These are phyloP conservation scores for Halocynthia roretzi DNA, from an alignment of 23 tunicate species.

Conservation along the genomic window DNA sequence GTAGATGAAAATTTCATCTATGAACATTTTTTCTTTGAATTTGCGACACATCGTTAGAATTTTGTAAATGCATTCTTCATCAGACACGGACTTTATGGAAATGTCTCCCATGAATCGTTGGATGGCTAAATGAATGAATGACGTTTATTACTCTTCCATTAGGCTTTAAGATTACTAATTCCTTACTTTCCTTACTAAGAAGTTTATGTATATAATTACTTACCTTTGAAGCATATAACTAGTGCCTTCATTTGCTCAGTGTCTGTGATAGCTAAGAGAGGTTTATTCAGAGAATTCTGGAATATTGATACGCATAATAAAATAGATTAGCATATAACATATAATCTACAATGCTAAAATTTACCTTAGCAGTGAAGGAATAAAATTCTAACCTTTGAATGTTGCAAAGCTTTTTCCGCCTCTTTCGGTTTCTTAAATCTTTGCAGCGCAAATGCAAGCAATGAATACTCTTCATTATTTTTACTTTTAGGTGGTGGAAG, in stretches of 20 bases:
- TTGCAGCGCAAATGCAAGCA: neutral
- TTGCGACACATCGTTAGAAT: neutral
- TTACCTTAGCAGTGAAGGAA: too few relatives aligned
- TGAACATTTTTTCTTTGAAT: neutral
- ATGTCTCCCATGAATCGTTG: constrained; percentile 25
- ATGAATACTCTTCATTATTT: neutral
- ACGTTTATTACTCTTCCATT: too few relatives aligned
- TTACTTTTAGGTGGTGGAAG: constrained; percentile 5
- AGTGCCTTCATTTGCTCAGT: too few relatives aligned
- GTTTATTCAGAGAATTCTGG: too few relatives aligned
- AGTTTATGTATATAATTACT: too few relatives aligned
- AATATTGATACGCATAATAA: too few relatives aligned
- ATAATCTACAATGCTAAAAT: too few relatives aligned
- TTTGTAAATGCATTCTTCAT: neutral
- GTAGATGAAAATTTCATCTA: constrained; percentile 20
- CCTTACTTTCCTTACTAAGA: too few relatives aligned
- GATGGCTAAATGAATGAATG: neutral
- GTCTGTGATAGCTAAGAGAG: too few relatives aligned
- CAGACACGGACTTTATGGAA: neutral
- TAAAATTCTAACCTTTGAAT: constrained; percentile 5
- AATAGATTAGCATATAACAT: too few relatives aligned
- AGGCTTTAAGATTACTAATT: too few relatives aligned
- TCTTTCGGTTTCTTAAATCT: constrained; percentile 1
- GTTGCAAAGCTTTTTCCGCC: constrained; percentile 2
- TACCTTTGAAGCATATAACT: too few relatives aligned